phyloP scores from a whole-genome alignment of 2,888 invertebrate species.

The Dicranocentrus wangi region DNA sequence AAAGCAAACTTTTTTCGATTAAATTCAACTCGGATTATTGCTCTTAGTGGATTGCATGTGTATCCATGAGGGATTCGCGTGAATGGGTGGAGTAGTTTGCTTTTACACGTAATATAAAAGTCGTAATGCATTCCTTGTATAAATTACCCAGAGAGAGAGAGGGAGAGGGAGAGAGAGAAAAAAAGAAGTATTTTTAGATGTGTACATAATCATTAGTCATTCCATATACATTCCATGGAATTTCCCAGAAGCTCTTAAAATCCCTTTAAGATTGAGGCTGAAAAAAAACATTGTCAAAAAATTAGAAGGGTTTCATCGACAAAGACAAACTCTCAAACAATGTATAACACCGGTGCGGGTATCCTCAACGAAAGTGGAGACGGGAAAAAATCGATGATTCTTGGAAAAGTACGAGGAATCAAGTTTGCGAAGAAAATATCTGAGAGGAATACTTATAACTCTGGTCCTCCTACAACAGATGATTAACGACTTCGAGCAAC shows the following conservation, averaged over 20 bases:
- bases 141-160: not conserved
- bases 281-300: conserved; percentile 2
- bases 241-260: conserved; percentile 13
- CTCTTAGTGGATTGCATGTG: not conserved
- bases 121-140: not conserved
- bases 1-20: too few relatives aligned
- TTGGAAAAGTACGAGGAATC: conserved; percentile 26
- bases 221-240: not conserved
- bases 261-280: not conserved
- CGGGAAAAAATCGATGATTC: conserved; percentile 25
- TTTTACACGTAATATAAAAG: not conserved
- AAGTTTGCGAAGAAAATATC: conserved; percentile 21
- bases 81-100: not conserved
- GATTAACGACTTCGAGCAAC: conserved; percentile 51
- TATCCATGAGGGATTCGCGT: not conserved
- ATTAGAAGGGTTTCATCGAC: not conserved
- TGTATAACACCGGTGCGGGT: not conserved
- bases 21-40: too few relatives aligned
- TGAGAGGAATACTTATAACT: conserved; percentile 9
- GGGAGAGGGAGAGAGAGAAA: not conserved
- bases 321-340: not conserved
- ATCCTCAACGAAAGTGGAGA: not conserved
- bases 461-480: conserved; percentile 31
- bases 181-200: not conserved
- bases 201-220: not conserved